These are phyloP conservation scores for Pyrgilauda ruficollis DNA, from an alignment of 2,113 vertebrate species.

Conservation along the genomic window DNA sequence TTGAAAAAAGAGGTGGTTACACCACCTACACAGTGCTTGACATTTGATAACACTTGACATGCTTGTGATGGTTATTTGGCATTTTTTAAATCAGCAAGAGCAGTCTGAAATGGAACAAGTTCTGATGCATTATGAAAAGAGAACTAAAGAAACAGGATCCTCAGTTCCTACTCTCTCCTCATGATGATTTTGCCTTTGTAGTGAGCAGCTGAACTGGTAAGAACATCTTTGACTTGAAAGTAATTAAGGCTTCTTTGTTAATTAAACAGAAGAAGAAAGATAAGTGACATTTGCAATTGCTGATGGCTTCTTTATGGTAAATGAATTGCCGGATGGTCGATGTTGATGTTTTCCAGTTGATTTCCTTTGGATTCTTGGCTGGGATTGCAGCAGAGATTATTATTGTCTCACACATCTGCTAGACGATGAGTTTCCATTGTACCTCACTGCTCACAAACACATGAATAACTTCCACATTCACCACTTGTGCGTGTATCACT, in stretches of 20 bases:
- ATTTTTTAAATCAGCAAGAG: background rate
- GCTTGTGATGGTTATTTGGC: background rate
- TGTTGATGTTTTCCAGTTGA: conserved; percentile 37
- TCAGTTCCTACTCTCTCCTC: background rate
- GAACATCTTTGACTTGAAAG: background rate
- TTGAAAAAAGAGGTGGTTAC: background rate
- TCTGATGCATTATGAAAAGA: background rate
- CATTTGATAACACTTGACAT: background rate
- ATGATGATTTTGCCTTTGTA: conserved; percentile 18
- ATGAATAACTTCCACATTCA: background rate
- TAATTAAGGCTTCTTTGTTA: conserved; percentile 47
- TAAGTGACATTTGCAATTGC: conserved; percentile 42
- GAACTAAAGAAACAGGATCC: background rate
- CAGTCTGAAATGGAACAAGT: background rate
- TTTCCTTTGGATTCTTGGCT: conserved; percentile 47
- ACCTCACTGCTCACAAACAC: background rate
- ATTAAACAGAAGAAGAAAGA: conserved; percentile 32
- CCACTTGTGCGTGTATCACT: background rate
- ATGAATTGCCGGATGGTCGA: conserved; percentile 38
- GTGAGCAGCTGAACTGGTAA: background rate
- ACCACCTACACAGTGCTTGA: background rate
- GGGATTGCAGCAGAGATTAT: background rate
- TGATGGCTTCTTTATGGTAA: background rate
- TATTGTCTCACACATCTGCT: conserved; percentile 3
- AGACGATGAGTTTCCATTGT: conserved; percentile 9